phyloP scores from a whole-genome alignment of 2,797 vertebrate genomes.

The Artibeus jamaicensis region DNA sequence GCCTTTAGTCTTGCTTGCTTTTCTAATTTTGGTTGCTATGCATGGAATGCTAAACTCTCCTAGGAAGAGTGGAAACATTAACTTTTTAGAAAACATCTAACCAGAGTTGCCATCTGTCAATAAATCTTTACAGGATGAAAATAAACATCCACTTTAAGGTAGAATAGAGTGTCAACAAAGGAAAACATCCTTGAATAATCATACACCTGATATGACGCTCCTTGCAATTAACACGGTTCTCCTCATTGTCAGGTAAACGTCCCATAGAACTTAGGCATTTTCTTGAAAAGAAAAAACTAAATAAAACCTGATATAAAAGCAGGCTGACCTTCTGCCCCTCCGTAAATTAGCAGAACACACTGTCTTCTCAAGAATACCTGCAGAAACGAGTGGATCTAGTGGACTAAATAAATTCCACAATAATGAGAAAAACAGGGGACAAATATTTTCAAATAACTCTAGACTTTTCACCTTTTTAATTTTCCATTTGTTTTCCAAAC shows the following conservation, averaged over 20 bases:
- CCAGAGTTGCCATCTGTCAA: neutral
- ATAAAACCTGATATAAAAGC: neutral
- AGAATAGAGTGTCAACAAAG: neutral
- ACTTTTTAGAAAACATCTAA: conserved; percentile 41
- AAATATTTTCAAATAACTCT: neutral
- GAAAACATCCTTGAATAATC: neutral
- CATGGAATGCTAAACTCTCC: conserved; percentile 44
- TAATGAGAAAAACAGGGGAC: neutral
- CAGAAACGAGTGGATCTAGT: neutral
- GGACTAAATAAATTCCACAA: neutral
- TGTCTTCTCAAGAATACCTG: neutral
- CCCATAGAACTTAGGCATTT: neutral
- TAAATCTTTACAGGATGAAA: conserved; percentile 23
- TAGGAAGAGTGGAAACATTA: neutral
- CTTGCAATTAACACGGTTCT: neutral
- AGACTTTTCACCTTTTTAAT: neutral
- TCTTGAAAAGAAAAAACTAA: neutral
- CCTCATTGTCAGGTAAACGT: neutral
- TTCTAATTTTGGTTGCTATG: conserved; percentile 55
- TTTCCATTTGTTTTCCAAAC: neutral
- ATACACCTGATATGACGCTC: neutral
- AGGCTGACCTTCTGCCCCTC: neutral
- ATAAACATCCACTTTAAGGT: neutral
- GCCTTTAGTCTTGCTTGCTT: conserved; percentile 41
- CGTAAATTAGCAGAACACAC: neutral